Conservation (phyloP, 2,113 vertebrate genomes). For the Heliornis fulica region DNA sequence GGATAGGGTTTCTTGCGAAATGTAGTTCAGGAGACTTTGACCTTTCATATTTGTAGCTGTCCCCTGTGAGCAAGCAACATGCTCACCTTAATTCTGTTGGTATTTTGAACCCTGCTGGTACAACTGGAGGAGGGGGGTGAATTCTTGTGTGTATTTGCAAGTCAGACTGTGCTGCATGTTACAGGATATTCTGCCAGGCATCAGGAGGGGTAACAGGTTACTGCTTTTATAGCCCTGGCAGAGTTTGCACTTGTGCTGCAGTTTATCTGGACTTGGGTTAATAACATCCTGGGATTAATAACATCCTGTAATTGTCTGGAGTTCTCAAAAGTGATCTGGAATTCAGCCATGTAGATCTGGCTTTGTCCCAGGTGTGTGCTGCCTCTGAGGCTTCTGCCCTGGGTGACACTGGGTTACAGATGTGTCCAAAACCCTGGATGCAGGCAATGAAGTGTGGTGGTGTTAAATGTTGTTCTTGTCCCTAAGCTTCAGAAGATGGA, state of each 20-base stretch:
- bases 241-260: not conserved
- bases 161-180: not conserved
- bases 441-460: not conserved
- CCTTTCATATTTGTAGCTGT: constrained; percentile 11
- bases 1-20: constrained; percentile 24
- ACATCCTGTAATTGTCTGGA: not conserved
- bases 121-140: not conserved
- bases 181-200: not conserved
- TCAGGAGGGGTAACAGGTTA: not conserved
- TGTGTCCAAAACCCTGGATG: not conserved
- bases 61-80: not conserved
- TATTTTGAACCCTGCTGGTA: not conserved
- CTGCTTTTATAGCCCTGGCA: not conserved
- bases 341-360: not conserved
- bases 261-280: not conserved
- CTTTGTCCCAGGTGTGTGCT: not conserved
- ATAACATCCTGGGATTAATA: too few species aligned
- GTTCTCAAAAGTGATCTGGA: not conserved
- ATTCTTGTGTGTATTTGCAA: not conserved
- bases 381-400: not conserved
- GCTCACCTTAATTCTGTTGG: not conserved
- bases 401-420: not conserved
- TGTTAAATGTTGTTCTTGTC: not conserved
- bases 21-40: constrained; percentile 1
- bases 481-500: not conserved